Base-by-base conservation (phyloP, 2,113 vertebrate genomes). In the Toxotes chatareus region DNA sequence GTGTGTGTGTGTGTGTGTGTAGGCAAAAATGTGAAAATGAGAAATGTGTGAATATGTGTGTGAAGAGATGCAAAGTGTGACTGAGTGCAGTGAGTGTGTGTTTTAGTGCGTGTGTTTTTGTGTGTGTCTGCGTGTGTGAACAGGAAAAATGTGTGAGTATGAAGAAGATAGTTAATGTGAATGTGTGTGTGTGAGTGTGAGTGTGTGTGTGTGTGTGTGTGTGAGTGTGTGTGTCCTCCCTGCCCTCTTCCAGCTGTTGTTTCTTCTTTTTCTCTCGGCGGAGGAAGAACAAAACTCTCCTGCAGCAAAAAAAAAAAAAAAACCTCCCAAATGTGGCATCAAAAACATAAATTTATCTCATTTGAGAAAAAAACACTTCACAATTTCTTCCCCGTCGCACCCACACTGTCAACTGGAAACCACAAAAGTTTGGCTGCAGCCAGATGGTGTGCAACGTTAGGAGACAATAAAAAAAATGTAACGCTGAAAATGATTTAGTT, bases 181-280 rank as follows among this genome's bases (percentile, higher is more conserved):
- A 36, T 66, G 79, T 64, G 86, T 79, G 34, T 56, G 73, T 74
- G 53, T 64, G 70, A 61, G 65, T 73, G 79, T 72, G 76, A 51
- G 70, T 62, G 49, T 56, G 53, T 64, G 70, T 79, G 64, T 79
- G 51, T 59, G 38, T 73, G 63, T 76, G 36, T 57, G 64, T 46
- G 53, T 64, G 70, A 61, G 65, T 73, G 79, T 72, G 76, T 57
- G 70, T 62, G 49, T 56, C 38, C 67, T 69, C 51, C 32, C 69
- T 86, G 83, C 64, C 74, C 88, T 83, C 79, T 76, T 84, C 86
- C 90, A 91, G 90, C 86, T 87, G 88, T 85, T 91, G 82, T 90
- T 79, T 86, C 89, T 84, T 74, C 68, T 76, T 79, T 61, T 78
- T 64, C 61, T 81, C 55, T 86, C 69, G 4, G 59, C 7, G 32